Conservation (phyloP, 1,140 invertebrate species). For the Tetramorium parvispinum region DNA sequence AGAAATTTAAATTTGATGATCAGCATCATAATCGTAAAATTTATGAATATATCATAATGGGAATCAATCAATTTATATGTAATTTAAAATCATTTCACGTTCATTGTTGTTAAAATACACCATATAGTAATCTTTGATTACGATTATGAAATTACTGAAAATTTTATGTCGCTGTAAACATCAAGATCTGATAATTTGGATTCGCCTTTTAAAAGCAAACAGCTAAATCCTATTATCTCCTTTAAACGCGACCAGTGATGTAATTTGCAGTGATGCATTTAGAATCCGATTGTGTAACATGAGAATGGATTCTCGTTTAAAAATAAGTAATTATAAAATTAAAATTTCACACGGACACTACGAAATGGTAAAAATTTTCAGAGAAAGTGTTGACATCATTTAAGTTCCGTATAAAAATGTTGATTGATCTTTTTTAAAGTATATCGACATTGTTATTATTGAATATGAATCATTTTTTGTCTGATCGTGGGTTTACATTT, state of each 20-base stretch:
- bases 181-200: background rate
- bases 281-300: background rate
- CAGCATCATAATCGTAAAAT: background rate
- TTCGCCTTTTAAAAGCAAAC: constrained; percentile 7
- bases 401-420: background rate
- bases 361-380: background rate
- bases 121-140: background rate
- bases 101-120: background rate
- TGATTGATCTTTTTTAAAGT: background rate
- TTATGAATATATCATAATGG: background rate
- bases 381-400: background rate
- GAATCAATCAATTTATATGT: background rate
- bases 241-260: background rate
- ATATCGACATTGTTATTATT: background rate
- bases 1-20: constrained; percentile 1
- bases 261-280: background rate
- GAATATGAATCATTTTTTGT: background rate
- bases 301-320: background rate
- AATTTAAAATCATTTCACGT: background rate
- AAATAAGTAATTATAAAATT: background rate
- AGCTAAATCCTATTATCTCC: background rate
- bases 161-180: background rate
- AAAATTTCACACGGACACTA: background rate
- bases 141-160: background rate
- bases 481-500: background rate